These are phyloP conservation scores for Sitophilus oryzae DNA, from an alignment of 1,140 invertebrate species.

Conservation along the genomic window DNA sequence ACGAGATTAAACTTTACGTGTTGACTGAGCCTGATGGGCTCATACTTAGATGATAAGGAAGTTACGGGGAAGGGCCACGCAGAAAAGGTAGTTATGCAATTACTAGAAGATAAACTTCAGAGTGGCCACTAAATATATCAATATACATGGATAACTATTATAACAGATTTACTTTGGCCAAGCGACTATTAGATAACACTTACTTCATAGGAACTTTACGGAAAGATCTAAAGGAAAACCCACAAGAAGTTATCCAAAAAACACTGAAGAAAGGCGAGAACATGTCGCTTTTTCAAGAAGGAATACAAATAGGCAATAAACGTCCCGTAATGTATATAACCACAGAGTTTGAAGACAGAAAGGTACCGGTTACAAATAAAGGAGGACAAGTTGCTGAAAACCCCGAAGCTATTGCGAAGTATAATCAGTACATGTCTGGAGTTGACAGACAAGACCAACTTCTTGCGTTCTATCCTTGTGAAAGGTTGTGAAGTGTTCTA, in stretches of 20 bases:
- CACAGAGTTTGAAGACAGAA: conserved; percentile 3
- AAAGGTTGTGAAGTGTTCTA: no score
- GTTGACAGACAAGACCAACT: conserved; percentile 39
- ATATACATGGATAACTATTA: conserved; percentile 43
- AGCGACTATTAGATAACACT: conserved; percentile 30
- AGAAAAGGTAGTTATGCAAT: conserved; percentile 31
- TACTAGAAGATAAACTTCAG: conserved; percentile 33
- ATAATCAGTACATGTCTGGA: conserved; percentile 37
- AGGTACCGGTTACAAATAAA: neutral
- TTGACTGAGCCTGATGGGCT: neutral
- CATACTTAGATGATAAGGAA: conserved; percentile 1
- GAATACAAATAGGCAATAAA: neutral
- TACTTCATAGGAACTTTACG: conserved; percentile 37
- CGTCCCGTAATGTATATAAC: neutral
- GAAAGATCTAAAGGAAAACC: conserved; percentile 32
- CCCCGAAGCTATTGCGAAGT: conserved; percentile 33
- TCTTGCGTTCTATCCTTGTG: no score
- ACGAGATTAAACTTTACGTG: conserved; percentile 15
- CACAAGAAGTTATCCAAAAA: conserved; percentile 23
- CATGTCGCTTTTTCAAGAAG: neutral
- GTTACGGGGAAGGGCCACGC: conserved; percentile 24
- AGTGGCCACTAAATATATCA: conserved; percentile 25
- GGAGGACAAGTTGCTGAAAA: conserved; percentile 30
- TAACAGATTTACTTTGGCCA: conserved; percentile 23
- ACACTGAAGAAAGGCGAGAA: conserved; percentile 27